These are phyloP conservation scores for Lepus americanus DNA, from an alignment of 2,113 vertebrate genomes.

Conservation along the genomic window DNA sequence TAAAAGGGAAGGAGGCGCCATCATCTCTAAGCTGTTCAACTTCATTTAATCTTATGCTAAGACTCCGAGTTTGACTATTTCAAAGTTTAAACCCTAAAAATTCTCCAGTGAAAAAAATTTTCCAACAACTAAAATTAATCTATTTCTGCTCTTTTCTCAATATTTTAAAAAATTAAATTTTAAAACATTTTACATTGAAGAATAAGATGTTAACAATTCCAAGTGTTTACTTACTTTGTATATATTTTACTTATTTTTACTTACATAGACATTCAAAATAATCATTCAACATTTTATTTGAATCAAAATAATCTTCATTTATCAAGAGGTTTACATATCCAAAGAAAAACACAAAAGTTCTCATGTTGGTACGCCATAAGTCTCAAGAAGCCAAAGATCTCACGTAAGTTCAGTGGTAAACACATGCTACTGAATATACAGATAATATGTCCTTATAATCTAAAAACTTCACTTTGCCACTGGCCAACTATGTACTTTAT, in stretches of 20 bases:
- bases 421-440: not conserved
- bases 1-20: not conserved
- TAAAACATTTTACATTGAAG: constrained; percentile 39
- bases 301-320: constrained; percentile 9
- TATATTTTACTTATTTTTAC: not conserved
- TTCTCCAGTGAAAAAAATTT: constrained; percentile 32
- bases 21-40: not conserved
- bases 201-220: constrained; percentile 43
- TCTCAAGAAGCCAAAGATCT: not conserved
- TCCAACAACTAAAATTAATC: constrained; percentile 50
- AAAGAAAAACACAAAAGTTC: not conserved
- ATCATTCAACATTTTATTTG: not conserved
- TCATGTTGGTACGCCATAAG: not conserved
- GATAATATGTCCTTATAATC: not conserved
- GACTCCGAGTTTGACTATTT: constrained; percentile 6
- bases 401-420: constrained; percentile 7
- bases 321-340: not conserved
- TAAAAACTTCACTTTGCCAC: not conserved
- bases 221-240: constrained; percentile 29
- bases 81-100: constrained; percentile 43
- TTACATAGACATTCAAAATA: constrained; percentile 50
- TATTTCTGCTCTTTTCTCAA: constrained; percentile 15
- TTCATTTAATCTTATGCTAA: not conserved
- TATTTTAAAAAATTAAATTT: constrained; percentile 60
- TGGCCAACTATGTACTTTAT: not conserved